phyloP scores from a whole-genome alignment of 2,888 invertebrate genomes.

The Volucella zonaria region DNA sequence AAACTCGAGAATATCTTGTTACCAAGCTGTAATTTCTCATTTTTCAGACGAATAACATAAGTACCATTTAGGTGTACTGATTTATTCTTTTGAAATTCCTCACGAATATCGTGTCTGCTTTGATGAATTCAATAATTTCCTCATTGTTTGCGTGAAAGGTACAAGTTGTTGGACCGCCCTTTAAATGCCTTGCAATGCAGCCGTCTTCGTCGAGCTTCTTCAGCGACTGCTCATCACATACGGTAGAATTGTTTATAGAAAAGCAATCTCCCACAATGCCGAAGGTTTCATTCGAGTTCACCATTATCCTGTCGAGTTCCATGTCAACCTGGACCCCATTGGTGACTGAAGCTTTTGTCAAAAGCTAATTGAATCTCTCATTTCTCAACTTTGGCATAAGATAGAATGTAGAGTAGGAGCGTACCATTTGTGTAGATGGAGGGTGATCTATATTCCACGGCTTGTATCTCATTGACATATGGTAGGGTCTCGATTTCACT shows the following conservation, averaged over 20 bases:
- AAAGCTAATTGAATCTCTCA: no score
- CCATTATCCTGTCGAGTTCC: slow-evolving; percentile 1
- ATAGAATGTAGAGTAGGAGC: no score
- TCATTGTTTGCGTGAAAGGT: slow-evolving; percentile 3
- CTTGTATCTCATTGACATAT: no score
- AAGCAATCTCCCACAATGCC: slow-evolving; percentile 17
- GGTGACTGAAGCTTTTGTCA: slow-evolving; percentile 9
- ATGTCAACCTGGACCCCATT: background rate
- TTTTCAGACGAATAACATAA: no score
- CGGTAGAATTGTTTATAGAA: slow-evolving; percentile 36
- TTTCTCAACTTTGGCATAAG: no score
- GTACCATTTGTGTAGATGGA: no score
- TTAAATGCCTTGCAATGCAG: no score
- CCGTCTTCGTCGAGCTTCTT: background rate
- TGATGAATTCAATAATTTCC: slow-evolving; percentile 7
- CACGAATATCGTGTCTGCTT: background rate
- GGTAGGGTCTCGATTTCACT: no score
- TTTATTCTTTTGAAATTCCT: background rate
- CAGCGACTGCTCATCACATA: slow-evolving; percentile 37
- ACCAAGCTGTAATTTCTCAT: no score
- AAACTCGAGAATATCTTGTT: no score
- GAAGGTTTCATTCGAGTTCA: background rate
- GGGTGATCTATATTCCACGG: no score
- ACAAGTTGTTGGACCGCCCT: no score
- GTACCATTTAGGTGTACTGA: background rate